These are phyloP conservation scores for Diogma glabrata DNA, from an alignment of 2,888 invertebrate genomes.

Conservation along the genomic window DNA sequence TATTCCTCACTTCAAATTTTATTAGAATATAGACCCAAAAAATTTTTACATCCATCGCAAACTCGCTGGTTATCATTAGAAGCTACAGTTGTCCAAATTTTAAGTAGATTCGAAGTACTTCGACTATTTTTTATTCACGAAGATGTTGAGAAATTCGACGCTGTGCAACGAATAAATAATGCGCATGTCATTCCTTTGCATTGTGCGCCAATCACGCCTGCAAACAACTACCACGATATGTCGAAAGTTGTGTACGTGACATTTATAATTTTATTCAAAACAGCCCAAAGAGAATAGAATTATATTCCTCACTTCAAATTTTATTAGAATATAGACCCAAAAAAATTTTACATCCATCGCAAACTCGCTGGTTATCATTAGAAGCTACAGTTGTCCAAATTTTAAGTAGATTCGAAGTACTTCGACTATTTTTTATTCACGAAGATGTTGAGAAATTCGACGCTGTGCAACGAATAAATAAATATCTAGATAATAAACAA, in stretches of 20 bases:
- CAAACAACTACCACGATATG: constrained; percentile 23
- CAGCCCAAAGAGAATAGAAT: constrained; percentile 21
- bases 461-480: too few species aligned
- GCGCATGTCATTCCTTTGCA: constrained; percentile 25
- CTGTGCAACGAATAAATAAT: not conserved
- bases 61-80: constrained; percentile 5
- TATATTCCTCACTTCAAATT: not conserved
- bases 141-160: constrained; percentile 1
- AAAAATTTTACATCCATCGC: constrained; percentile 10
- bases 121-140: constrained; percentile 6
- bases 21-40: not conserved
- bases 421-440: not conserved
- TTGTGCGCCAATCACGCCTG: constrained; percentile 26
- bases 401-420: not conserved
- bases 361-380: constrained; percentile 12
- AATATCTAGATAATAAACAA: constrained; percentile 12
- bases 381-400: constrained; percentile 1
- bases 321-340: constrained; percentile 14
- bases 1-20: constrained; percentile 17
- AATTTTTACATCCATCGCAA: not conserved
- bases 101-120: not conserved
- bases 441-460: not conserved
- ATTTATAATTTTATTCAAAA: constrained; percentile 25
- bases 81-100: not conserved
- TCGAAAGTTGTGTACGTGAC: constrained; percentile 24